Evolutionary conservation across 2,888 invertebrate genomes (phyloP).

Genomic region (Drosophila tanythrix): DNA sequence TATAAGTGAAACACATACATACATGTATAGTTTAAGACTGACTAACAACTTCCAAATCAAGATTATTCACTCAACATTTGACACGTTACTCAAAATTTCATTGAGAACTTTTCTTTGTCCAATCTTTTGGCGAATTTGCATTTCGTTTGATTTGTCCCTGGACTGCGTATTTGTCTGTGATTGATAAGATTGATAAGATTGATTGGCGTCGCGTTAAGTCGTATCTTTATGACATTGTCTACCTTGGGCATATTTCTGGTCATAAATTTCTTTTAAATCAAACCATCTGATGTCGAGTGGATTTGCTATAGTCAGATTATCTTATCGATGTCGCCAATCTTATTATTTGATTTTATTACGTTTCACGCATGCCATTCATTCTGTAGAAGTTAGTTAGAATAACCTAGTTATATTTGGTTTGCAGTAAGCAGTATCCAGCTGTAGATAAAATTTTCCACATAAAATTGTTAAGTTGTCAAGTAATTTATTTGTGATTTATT

Average conservation of each 20-base stretch:
- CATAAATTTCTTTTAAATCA: slow-evolving; percentile 64
- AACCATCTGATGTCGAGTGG: slow-evolving; percentile 42
- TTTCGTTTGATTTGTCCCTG: slow-evolving; percentile 8
- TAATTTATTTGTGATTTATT: not conserved
- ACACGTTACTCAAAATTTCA: not conserved
- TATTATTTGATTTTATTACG: slow-evolving; percentile 59
- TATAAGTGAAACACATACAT: not conserved
- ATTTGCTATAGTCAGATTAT: slow-evolving; percentile 58
- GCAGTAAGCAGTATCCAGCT: not conserved
- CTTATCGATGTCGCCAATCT: slow-evolving; percentile 55
- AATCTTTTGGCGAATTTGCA: slow-evolving; percentile 31
- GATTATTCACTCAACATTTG: not conserved
- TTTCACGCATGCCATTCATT: slow-evolving; percentile 33
- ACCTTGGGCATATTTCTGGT: slow-evolving; percentile 42
- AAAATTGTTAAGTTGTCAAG: not conserved
- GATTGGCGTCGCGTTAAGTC: slow-evolving; percentile 2
- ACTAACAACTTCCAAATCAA: not conserved
- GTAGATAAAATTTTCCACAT: not conserved
- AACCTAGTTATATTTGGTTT: not conserved
- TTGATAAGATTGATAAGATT: slow-evolving; percentile 42
- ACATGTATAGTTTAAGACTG: not conserved
- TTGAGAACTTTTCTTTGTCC: slow-evolving; percentile 6
- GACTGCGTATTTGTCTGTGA: slow-evolving; percentile 2
- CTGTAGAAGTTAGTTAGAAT: not conserved
- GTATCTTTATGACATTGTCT: slow-evolving; percentile 18